These are phyloP conservation scores for Malurus leucopterus DNA, from an alignment of 2,797 vertebrate species.

Conservation along the genomic window DNA sequence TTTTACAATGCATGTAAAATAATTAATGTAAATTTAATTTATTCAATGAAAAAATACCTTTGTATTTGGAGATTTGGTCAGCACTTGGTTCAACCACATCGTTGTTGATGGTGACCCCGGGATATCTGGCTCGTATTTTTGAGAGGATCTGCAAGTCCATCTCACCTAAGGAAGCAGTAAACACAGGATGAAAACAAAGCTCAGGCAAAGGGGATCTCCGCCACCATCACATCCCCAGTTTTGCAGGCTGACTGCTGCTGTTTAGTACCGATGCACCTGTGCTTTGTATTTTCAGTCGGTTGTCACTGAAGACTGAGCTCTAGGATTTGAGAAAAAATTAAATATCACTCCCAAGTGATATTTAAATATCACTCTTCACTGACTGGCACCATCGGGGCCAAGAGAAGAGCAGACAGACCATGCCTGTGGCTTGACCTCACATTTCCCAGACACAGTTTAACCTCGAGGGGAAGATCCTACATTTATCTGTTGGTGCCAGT, in stretches of 20 bases:
- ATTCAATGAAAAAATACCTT: slow-evolving; percentile 74
- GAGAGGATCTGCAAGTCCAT: slow-evolving; percentile 88
- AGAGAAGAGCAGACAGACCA: not conserved
- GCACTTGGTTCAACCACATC: slow-evolving; percentile 87
- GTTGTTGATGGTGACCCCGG: slow-evolving; percentile 77
- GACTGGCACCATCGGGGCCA: not conserved
- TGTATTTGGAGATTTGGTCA: slow-evolving; percentile 86
- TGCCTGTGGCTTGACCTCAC: fast-evolving
- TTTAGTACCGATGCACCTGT: not conserved
- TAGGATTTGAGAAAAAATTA: not conserved
- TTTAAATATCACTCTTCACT: no score
- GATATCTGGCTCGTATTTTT: slow-evolving; percentile 79
- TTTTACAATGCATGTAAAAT: not conserved
- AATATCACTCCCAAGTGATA: not conserved
- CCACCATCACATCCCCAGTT: not conserved
- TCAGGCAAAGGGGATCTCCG: not conserved
- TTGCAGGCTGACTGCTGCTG: not conserved
- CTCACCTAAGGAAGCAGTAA: slow-evolving; percentile 75
- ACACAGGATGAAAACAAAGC: not conserved
- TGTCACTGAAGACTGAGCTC: not conserved
- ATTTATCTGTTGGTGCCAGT: fast-evolving
- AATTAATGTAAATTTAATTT: not conserved
- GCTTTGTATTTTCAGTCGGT: not conserved
- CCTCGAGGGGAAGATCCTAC: not conserved
- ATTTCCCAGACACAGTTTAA: not conserved